Base-by-base conservation (phyloP, 2,888 invertebrate genomes). In the Sipunculus nudus region DNA sequence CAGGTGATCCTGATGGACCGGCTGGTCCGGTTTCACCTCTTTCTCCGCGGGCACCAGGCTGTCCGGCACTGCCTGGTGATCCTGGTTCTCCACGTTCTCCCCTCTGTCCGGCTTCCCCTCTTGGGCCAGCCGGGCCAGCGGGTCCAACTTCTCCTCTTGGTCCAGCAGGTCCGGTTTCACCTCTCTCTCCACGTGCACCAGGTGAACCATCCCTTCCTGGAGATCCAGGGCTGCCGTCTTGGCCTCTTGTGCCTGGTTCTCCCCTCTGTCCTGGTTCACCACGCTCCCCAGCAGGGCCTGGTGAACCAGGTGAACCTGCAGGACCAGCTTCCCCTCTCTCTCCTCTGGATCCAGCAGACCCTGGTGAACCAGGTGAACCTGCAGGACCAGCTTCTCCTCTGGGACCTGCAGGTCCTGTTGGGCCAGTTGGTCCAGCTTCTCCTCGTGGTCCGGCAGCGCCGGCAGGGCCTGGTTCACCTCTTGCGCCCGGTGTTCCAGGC, bases 321-420 rank as follows among this genome's bases (percentile, higher is more conserved):
- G 16, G 4, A 25, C 60, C 56, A 52, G 39, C 32, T 16, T 29
- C 25, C 6, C 59, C 62, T 29, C 52, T 49, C 23, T 29, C 23
- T 25, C 67, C 67, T 31, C 47, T 39, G 8, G 52, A 43, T 23
- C 69, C 69, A 47, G 25, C 10, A 16, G n/a, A n/a, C 32, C 69
- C 69, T 26, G 54, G 19, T 32, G 43, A 13, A 31, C 69, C 68
- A 31, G 52, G 55, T 21, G 31, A 16, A 25, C 68, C 68, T 43
- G 65, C 55, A 49, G 67, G 65, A 63, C 76, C 75, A 38, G 67
- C 65, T 32, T 41, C 28, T 63, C 74, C 75, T 48, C 68, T 67
- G 53, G 69, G 70, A 53, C 76, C 75, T 41, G 71, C 60, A 49
- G 68, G 64, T 58, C 75, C 76, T 41, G n/a, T 19, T 31, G 50